Conservation (phyloP, 2,888 invertebrate genomes). For the Drosophila infuscata region DNA sequence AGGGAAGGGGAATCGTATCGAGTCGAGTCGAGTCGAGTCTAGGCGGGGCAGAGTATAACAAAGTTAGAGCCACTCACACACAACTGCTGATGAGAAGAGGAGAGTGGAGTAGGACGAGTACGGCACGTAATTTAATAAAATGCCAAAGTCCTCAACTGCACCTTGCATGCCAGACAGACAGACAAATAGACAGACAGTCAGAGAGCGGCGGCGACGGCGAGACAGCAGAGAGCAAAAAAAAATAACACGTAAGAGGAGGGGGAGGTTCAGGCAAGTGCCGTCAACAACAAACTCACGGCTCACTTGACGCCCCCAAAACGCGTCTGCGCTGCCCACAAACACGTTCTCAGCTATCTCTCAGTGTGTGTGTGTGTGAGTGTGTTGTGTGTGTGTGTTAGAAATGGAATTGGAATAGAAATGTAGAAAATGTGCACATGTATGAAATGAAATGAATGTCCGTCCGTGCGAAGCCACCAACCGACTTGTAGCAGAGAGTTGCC, state of each 20-base stretch:
- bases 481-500: constrained; percentile 23
- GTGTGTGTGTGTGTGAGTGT: neutral
- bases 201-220: constrained; percentile 7
- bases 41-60: constrained; percentile 27
- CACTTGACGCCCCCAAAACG: constrained; percentile 45
- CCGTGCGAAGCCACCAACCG: constrained; percentile 1
- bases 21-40: constrained; percentile 19
- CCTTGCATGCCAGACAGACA: constrained; percentile 50
- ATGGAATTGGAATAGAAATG: constrained; percentile 51
- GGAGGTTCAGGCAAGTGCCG: constrained; percentile 22
- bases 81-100: constrained; percentile 5
- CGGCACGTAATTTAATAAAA: constrained; percentile 76
- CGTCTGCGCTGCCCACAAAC: constrained; percentile 36
- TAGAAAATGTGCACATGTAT: constrained; percentile 9
- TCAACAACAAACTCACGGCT: constrained; percentile 22
- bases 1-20: no score
- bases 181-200: constrained; percentile 9
- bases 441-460: constrained; percentile 27
- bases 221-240: constrained; percentile 37
- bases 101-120: neutral
- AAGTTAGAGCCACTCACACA: constrained; percentile 54
- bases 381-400: constrained; percentile 9
- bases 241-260: constrained; percentile 46
- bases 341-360: constrained; percentile 4
- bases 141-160: constrained; percentile 72